Evolutionary conservation across 2,888 invertebrate genomes (phyloP).

Genomic region (Oxystoma pomonae): DNA sequence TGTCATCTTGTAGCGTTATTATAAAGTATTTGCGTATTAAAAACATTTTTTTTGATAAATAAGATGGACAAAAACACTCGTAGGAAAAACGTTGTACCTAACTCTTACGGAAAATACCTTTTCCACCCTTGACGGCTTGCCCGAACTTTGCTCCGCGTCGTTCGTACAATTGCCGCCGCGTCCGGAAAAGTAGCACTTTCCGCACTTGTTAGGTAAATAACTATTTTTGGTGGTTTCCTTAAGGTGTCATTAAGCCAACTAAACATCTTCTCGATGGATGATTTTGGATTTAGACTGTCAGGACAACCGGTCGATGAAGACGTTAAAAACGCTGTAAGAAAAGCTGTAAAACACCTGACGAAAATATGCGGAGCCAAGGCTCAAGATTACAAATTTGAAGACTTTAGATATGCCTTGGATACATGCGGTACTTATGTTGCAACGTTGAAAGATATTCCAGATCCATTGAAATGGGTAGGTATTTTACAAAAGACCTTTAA

Average conservation of each 20-base stretch:
- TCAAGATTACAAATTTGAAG: slow-evolving; percentile 40
- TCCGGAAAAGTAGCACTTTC: too few relatives aligned
- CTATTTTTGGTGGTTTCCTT: neutral
- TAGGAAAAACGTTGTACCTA: too few relatives aligned
- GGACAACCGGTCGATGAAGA: slow-evolving; percentile 34
- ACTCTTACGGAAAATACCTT: too few relatives aligned
- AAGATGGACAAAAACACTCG: too few relatives aligned
- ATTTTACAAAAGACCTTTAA: too few relatives aligned
- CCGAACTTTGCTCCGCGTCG: too few relatives aligned
- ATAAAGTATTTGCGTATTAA: too few relatives aligned
- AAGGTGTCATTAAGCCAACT: slow-evolving; percentile 24
- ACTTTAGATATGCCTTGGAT: slow-evolving; percentile 13
- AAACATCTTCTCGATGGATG: slow-evolving; percentile 24
- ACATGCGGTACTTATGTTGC: slow-evolving; percentile 10
- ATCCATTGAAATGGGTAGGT: slow-evolving; percentile 17
- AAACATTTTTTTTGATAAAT: too few relatives aligned
- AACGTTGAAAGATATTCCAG: slow-evolving; percentile 14
- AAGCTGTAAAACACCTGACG: slow-evolving; percentile 52
- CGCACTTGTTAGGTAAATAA: too few relatives aligned
- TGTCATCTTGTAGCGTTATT: too few relatives aligned
- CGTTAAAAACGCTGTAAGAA: slow-evolving; percentile 51
- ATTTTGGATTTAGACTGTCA: slow-evolving; percentile 7
- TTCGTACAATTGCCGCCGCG: too few relatives aligned
- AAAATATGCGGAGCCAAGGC: slow-evolving; percentile 17
- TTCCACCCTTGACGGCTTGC: too few relatives aligned